Evolutionary conservation across 2,797 vertebrate species (phyloP).

Genomic region (Dipus sagitta): DNA sequence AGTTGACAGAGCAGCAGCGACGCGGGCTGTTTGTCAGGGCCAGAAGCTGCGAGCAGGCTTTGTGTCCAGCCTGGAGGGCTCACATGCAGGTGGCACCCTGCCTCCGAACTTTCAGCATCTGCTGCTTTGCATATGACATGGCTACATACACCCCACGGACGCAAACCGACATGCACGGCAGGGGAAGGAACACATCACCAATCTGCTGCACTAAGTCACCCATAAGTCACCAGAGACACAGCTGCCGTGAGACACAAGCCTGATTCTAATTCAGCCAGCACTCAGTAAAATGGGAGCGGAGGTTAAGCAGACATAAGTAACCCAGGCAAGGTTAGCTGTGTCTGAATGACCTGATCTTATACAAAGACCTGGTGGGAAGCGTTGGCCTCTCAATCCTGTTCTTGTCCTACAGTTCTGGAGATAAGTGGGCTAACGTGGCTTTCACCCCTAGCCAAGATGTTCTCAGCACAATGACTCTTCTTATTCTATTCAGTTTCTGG

Average conservation of each 20-base stretch:
- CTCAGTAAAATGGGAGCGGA: neutral
- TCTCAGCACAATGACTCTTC: neutral
- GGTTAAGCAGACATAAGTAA: neutral
- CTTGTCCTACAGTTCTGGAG: neutral
- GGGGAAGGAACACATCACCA: neutral
- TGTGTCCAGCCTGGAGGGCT: conserved; percentile 26
- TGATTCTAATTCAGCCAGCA: neutral
- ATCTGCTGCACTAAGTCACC: neutral
- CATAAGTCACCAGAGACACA: neutral
- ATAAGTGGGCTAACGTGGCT: neutral
- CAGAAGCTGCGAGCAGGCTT: neutral
- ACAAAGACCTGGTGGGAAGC: neutral
- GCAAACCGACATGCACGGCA: neutral
- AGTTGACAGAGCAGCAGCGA: conserved; percentile 38
- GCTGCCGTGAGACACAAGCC: neutral
- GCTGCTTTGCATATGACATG: neutral
- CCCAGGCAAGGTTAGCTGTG: neutral
- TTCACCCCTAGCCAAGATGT: neutral
- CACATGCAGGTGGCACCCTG: neutral
- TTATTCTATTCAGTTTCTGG: neutral
- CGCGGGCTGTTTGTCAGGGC: neutral
- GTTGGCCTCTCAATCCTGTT: neutral
- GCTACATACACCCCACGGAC: neutral
- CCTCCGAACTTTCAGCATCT: neutral
- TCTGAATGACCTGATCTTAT: neutral